Base-by-base conservation (phyloP, 2,113 vertebrate genomes). In the Butastur rufipennis region DNA sequence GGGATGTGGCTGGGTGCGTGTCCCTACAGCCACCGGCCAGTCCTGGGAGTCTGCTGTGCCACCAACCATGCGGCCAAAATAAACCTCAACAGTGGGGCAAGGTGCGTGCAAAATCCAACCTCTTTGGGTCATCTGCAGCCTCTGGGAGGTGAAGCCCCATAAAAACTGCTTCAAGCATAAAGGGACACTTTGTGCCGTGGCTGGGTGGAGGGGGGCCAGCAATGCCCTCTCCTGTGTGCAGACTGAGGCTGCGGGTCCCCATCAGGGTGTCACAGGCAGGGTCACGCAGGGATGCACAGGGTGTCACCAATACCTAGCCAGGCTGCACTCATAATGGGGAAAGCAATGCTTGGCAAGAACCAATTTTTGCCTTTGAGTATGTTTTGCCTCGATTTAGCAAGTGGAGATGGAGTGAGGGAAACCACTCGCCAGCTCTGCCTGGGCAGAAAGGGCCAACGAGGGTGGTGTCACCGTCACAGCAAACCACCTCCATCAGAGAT, bases 201-300 rank as follows among this genome's bases (percentile, higher is more conserved):
- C 38, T 0, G 5, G 48, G 52, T 5, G 21, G 25, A 72, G 25
- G 11, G 22, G 17, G 16, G 8, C 8, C 38, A n/a, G 56, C 27
- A 48, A 3, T 0, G 5, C 22, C 36, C 31, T 14, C 7, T 32
- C 11, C 25, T 0, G 1, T 18, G 66, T 14, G 7, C n/a, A 40
- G 34, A 22, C 23, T 1, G 5, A 21, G 38, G 45, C 62, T 68
- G 53, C 1, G 0, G 27, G 32, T 56, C 36, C 42, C 59, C 13
- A 6, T 13, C 7, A 3, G 21, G 58, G 34, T 59, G 81, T 26
- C 55, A 26, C 1, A 2, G 40, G 34, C 63, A 80, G 85, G 29
- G 34, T 45, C 18, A 43, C 5, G 2, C 40, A 12, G 75, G 47
- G 40, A 2, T 16, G 50, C 32, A 7, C n/a, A 50, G 34, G 16